Percentiles rank a stretch among this genome's conserved stretches.
phyloP scores from a whole-genome alignment of 2,797 vertebrate species.

The Peromyscus nudipes region DNA sequence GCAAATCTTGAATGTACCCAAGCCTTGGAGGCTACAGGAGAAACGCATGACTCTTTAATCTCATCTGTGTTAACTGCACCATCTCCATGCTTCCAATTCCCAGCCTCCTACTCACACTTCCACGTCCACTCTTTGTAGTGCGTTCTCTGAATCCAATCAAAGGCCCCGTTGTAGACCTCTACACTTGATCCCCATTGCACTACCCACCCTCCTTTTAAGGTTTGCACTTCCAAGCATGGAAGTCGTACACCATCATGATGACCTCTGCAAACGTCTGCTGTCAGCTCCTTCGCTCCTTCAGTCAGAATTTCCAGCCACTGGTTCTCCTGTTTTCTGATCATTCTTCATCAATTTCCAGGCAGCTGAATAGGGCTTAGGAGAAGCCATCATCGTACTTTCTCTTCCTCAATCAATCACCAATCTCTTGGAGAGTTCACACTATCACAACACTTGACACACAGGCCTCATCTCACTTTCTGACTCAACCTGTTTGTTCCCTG shows the following conservation, averaged over 20 bases:
- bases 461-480: neutral
- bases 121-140: neutral
- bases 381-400: neutral
- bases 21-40: neutral
- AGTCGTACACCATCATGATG: neutral
- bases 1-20: neutral
- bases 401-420: neutral
- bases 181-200: neutral
- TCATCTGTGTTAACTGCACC: neutral
- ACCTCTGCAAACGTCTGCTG: neutral
- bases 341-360: neutral
- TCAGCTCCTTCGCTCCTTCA: neutral
- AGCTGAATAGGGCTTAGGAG: neutral
- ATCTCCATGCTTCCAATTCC: neutral
- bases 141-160: neutral
- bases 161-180: neutral
- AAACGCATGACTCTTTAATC: neutral
- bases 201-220: neutral
- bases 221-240: neutral
- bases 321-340: neutral
- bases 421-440: neutral
- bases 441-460: neutral
- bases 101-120: neutral
- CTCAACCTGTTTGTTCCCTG: neutral
- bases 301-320: neutral